These are phyloP conservation scores for Capreolus pygargus DNA, from an alignment of 2,113 vertebrate genomes.

Conservation along the genomic window DNA sequence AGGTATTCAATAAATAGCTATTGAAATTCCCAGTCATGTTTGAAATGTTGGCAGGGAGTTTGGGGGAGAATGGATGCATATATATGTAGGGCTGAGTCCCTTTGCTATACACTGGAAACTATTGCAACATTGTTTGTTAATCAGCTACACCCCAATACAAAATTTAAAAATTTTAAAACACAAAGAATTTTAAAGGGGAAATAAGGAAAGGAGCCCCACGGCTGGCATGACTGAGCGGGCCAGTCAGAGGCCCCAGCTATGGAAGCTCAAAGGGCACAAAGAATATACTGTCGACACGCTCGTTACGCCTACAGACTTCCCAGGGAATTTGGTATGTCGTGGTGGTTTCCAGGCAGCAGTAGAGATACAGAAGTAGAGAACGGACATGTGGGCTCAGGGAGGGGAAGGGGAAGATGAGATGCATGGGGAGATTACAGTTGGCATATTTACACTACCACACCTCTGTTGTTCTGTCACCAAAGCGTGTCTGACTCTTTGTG, in stretches of 20 bases:
- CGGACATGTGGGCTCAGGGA: background rate
- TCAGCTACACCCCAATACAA: background rate
- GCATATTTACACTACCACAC: background rate
- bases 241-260: background rate
- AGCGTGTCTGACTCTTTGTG: background rate
- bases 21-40: background rate
- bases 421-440: background rate
- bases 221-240: background rate
- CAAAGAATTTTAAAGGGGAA: background rate
- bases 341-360: background rate
- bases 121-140: background rate
- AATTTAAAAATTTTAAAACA: background rate
- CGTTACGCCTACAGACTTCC: background rate
- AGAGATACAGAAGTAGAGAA: background rate
- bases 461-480: background rate
- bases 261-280: no score
- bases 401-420: background rate
- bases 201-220: background rate
- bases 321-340: background rate
- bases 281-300: no score
- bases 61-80: background rate
- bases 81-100: background rate
- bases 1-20: background rate
- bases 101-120: background rate
- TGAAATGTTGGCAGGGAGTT: background rate